A percentile compares a stretch with the other conserved stretches of the same genome.
Evolutionary conservation across 2,797 vertebrate species (phyloP).

Genomic region (Petrocephalus schoutedeni): DNA sequence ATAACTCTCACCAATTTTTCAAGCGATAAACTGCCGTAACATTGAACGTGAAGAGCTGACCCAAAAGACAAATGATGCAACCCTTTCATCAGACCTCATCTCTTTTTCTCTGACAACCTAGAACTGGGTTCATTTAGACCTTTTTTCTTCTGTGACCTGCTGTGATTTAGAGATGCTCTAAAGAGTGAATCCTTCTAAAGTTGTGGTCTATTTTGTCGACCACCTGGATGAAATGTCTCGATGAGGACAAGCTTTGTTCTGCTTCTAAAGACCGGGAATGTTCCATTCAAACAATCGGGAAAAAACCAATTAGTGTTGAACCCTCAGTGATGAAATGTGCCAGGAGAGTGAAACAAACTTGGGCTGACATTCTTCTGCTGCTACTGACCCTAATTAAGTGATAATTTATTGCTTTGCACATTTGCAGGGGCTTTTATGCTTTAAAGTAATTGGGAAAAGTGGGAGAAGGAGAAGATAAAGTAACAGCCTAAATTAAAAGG

Average conservation of each 20-base stretch:
- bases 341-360: slow-evolving; percentile 56
- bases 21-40: background rate
- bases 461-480: slow-evolving; percentile 47
- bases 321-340: slow-evolving; percentile 60
- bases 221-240: slow-evolving; percentile 18
- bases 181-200: slow-evolving; percentile 24
- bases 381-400: slow-evolving; percentile 56
- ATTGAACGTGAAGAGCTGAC: background rate
- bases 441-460: slow-evolving; percentile 52
- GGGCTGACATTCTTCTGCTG: slow-evolving; percentile 51
- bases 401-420: slow-evolving; percentile 61
- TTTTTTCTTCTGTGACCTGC: slow-evolving; percentile 24
- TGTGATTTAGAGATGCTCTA: slow-evolving; percentile 30
- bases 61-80: slow-evolving; percentile 13
- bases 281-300: slow-evolving; percentile 46
- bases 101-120: slow-evolving; percentile 7
- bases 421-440: slow-evolving; percentile 54
- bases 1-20: slow-evolving; percentile 9
- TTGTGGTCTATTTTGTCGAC: slow-evolving; percentile 23
- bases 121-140: background rate
- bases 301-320: slow-evolving; percentile 61
- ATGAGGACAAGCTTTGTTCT: slow-evolving; percentile 5
- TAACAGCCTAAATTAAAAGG: slow-evolving; percentile 47
- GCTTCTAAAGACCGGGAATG: slow-evolving; percentile 37
- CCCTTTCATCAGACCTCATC: slow-evolving; percentile 13